Evolutionary conservation across 2,797 vertebrate species (phyloP).

Genomic region (Myripristis jacobus): DNA sequence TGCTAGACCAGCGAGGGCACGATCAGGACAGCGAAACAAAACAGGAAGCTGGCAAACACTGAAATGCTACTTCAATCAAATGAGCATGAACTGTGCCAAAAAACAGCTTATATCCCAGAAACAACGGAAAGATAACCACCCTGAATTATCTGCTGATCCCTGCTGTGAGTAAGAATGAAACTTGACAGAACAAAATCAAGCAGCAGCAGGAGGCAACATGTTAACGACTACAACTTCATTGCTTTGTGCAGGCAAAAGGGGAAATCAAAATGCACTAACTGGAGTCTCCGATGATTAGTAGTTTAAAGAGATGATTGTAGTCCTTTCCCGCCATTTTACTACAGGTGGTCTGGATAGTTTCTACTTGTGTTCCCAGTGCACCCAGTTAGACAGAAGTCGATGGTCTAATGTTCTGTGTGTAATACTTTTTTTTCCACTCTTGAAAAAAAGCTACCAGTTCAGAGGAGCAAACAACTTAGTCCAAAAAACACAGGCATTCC

Average conservation of each 20-base stretch:
- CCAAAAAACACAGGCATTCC: constrained; percentile 25
- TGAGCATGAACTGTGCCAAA: neutral
- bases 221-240: neutral
- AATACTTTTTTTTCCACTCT: neutral
- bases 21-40: constrained; percentile 5
- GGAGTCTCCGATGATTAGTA: constrained; percentile 90
- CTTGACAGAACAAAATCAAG: neutral
- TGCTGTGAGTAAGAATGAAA: neutral
- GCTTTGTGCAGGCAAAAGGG: neutral
- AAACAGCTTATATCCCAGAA: neutral
- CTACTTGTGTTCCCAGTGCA: constrained; percentile 34
- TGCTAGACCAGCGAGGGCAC: neutral
- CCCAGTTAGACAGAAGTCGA: constrained; percentile 48
- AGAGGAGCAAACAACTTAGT: constrained; percentile 14
- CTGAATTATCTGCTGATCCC: neutral
- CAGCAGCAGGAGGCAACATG: neutral
- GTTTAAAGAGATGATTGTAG: constrained; percentile 89
- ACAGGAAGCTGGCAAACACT: neutral
- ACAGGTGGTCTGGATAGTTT: constrained; percentile 8
- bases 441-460: constrained; percentile 42
- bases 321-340: constrained; percentile 86
- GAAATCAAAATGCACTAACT: constrained; percentile 79
- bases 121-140: neutral
- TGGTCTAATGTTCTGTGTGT: constrained; percentile 5
- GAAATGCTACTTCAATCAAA: neutral